Evolutionary conservation across 1,140 invertebrate species (phyloP).

Genomic region (Ooceraea biroi): DNA sequence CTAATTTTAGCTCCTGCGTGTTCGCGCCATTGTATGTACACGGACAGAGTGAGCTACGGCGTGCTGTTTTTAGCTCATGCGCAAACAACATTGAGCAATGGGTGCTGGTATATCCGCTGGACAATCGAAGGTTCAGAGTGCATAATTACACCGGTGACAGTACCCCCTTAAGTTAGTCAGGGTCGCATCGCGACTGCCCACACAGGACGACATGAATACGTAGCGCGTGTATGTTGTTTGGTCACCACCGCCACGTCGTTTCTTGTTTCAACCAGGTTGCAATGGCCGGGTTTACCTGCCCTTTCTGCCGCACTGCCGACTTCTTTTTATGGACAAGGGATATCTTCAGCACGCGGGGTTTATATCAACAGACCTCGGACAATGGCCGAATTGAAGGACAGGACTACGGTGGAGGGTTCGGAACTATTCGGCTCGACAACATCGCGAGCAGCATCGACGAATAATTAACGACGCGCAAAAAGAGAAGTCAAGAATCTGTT

Average conservation of each 20-base stretch:
- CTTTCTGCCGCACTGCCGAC: constrained; percentile 39
- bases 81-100: constrained; percentile 64
- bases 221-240: constrained; percentile 19
- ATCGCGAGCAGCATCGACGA: constrained; percentile 17
- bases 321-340: constrained; percentile 37
- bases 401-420: constrained; percentile 9
- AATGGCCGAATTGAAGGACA: constrained; percentile 61
- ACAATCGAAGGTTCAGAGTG: constrained; percentile 56
- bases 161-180: constrained; percentile 43
- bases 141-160: constrained; percentile 57
- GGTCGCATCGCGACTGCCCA: constrained; percentile 4
- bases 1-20: constrained; percentile 43
- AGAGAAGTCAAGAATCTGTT: constrained; percentile 13
- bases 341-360: constrained; percentile 36
- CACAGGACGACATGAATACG: constrained; percentile 40
- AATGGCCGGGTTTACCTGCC: constrained; percentile 47
- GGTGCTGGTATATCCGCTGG: constrained; percentile 48
- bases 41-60: constrained; percentile 24
- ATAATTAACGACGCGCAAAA: constrained; percentile 49
- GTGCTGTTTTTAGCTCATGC: constrained; percentile 55
- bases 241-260: constrained; percentile 40
- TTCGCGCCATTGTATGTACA: constrained; percentile 20
- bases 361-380: constrained; percentile 54
- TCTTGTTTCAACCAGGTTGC: constrained; percentile 57
- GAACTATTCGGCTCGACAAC: constrained; percentile 30